Conservation (phyloP, 2,888 invertebrate species). For the Hydraecia micacea region DNA sequence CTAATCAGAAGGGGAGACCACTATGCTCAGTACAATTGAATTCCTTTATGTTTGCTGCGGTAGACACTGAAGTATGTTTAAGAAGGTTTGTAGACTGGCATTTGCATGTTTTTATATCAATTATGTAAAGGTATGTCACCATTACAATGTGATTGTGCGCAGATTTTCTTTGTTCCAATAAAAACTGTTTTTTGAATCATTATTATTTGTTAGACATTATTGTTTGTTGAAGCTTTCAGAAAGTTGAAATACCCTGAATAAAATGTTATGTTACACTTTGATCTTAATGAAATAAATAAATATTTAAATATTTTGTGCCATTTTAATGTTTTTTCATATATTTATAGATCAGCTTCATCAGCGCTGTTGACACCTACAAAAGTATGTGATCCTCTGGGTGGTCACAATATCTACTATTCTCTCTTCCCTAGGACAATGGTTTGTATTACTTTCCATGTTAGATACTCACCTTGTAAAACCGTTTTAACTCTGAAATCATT, state of each 20-base stretch:
- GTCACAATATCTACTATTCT: slow-evolving; percentile 83
- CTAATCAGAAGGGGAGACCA: slow-evolving; percentile 92
- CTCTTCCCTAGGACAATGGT: slow-evolving; percentile 83
- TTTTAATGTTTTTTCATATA: slow-evolving; percentile 37
- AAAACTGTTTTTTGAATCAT: background rate
- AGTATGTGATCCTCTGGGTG: slow-evolving; percentile 86
- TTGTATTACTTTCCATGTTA: slow-evolving; percentile 35
- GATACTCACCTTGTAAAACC: background rate
- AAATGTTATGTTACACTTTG: background rate
- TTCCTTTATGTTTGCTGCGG: slow-evolving; percentile 97
- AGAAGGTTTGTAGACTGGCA: slow-evolving; percentile 89
- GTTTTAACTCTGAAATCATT: background rate
- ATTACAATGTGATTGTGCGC: background rate
- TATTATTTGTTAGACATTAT: background rate
- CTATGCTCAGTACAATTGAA: slow-evolving; percentile 97
- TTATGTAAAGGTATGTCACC: background rate
- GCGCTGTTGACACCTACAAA: slow-evolving; percentile 78
- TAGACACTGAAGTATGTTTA: slow-evolving; percentile 95
- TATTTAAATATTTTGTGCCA: background rate
- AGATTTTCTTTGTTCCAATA: background rate
- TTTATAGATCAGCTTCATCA: slow-evolving; percentile 79
- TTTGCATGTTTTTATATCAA: background rate
- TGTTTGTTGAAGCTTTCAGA: background rate
- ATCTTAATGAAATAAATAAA: background rate
- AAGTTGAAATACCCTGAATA: background rate